Percentiles rank a stretch among this genome's conserved stretches.
Conservation (phyloP, 2,888 invertebrate genomes). For the Cordilura impudica region DNA sequence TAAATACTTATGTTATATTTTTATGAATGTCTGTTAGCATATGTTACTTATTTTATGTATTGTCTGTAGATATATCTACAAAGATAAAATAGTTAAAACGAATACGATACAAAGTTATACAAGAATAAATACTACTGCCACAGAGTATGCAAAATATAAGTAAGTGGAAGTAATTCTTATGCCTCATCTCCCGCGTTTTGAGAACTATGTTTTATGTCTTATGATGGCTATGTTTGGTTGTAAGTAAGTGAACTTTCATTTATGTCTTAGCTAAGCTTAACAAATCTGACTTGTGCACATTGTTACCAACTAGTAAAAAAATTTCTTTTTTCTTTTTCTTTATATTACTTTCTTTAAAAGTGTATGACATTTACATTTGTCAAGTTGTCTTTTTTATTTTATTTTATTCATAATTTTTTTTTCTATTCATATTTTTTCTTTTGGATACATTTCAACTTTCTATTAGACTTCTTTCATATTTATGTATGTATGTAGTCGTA, state of each 20-base stretch:
- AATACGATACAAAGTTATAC: constrained; percentile 17
- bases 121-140: constrained; percentile 4
- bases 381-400: constrained; percentile 42
- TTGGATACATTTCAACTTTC: constrained; percentile 48
- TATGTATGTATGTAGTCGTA: not conserved
- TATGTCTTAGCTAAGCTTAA: constrained; percentile 29
- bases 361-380: constrained; percentile 59
- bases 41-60: constrained; percentile 14
- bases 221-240: not conserved
- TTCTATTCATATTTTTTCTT: not conserved
- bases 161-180: not conserved
- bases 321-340: constrained; percentile 1
- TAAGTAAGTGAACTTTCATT: constrained; percentile 12
- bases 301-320: constrained; percentile 1
- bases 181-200: not conserved
- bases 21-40: not conserved
- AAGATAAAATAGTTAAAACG: not conserved
- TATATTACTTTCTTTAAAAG: constrained; percentile 32
- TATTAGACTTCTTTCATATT: constrained; percentile 24
- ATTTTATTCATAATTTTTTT: constrained; percentile 19
- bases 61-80: not conserved
- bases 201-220: not conserved
- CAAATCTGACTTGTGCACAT: constrained; percentile 35
- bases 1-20: not conserved
- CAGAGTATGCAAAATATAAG: not conserved